Evolutionary conservation across 2,113 vertebrate species (phyloP).

Genomic region (Monopterus albus): DNA sequence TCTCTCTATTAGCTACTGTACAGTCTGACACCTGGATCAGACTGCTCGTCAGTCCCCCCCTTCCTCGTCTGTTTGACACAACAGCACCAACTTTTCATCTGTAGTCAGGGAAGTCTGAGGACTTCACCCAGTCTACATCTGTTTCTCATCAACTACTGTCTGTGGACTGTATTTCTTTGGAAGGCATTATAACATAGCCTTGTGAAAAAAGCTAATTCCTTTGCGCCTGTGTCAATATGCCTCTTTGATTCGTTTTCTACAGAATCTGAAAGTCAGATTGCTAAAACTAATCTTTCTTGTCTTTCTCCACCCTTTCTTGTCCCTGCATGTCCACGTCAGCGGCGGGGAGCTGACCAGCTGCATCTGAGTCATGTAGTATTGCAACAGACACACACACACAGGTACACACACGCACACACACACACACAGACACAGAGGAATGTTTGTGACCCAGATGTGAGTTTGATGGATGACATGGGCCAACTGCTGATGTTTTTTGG

Average conservation of each 20-base stretch:
- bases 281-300: conserved; percentile 1
- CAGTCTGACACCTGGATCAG: conserved; percentile 72
- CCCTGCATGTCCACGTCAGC: conserved; percentile 26
- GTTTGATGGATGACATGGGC: conserved; percentile 67
- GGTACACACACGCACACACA: conserved; percentile 12
- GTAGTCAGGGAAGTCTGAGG: conserved; percentile 30
- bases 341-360: conserved; percentile 63
- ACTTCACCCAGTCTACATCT: conserved; percentile 29
- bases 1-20: conserved; percentile 47
- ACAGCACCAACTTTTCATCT: conserved; percentile 51
- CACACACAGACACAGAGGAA: conserved; percentile 28
- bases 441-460: conserved; percentile 70
- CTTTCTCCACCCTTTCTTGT: conserved; percentile 19
- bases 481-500: conserved; percentile 66
- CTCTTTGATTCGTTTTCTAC: conserved; percentile 1
- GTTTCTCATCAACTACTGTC: conserved; percentile 34
- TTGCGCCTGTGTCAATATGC: not conserved
- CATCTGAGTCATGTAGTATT: conserved; percentile 72
- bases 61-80: conserved; percentile 52
- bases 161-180: conserved; percentile 10
- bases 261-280: conserved; percentile 16
- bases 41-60: conserved; percentile 36
- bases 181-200: conserved; percentile 5
- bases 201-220: not conserved
- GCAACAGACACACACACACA: conserved; percentile 41